phyloP scores from a whole-genome alignment of 2,888 invertebrate genomes.

The Netelia fuscicornis region DNA sequence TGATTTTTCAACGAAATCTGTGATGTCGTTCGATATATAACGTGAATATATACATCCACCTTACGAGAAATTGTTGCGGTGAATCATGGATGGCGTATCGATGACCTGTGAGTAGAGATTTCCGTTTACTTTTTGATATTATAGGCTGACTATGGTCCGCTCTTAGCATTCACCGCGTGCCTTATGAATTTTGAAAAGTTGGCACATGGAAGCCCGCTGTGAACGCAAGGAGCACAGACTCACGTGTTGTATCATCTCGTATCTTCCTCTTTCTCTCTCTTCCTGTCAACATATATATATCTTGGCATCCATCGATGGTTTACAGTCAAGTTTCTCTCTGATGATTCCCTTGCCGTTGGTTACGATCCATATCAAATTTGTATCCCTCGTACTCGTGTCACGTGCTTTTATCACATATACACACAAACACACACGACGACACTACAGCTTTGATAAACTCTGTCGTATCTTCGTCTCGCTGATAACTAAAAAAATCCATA shows the following conservation, averaged over 20 bases:
- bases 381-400: neutral
- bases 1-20: neutral
- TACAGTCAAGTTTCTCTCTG: neutral
- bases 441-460: neutral
- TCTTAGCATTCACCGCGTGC: conserved; percentile 99
- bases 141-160: conserved; percentile 89
- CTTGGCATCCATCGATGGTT: neutral
- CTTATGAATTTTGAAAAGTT: conserved; percentile 92
- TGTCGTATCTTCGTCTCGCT: neutral
- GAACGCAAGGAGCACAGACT: conserved; percentile 94
- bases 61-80: neutral
- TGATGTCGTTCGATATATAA: neutral
- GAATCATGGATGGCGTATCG: neutral
- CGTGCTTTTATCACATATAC: neutral
- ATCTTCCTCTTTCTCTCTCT: conserved; percentile 46
- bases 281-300: conserved; percentile 6
- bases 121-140: conserved; percentile 19
- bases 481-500: neutral
- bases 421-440: neutral
- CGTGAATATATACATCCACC: neutral
- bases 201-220: conserved; percentile 97
- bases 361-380: conserved; percentile 2
- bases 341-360: neutral
- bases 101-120: neutral
- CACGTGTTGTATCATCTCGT: conserved; percentile 72